Conservation (phyloP, 2,888 invertebrate genomes). For the Pristionchus entomophagus region DNA sequence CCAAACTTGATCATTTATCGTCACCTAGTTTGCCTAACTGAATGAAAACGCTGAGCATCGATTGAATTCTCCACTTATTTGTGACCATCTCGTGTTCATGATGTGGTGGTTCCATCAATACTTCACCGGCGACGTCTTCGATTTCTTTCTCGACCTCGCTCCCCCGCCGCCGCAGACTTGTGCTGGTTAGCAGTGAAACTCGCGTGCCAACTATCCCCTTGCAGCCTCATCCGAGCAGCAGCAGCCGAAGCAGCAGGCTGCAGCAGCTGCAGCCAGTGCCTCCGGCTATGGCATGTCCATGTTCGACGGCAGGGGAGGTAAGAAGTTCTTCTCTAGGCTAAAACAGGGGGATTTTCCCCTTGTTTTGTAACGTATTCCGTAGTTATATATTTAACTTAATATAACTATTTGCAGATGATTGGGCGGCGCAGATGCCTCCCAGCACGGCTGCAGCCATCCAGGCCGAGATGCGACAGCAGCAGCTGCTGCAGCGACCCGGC, state of each 20-base stretch:
- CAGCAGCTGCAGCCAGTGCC: background rate
- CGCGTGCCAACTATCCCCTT: background rate
- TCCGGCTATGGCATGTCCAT: background rate
- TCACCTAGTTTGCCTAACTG: too few relatives aligned
- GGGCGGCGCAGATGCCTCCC: background rate
- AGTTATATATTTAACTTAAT: background rate
- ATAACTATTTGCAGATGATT: background rate
- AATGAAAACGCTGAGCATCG: background rate
- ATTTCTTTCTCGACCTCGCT: background rate
- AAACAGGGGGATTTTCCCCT: too few relatives aligned
- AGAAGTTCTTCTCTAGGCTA: background rate
- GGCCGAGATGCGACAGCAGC: background rate
- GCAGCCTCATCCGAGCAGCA: background rate
- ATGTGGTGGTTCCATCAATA: constrained; percentile 9
- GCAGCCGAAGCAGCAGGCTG: background rate
- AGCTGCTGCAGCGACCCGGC: background rate
- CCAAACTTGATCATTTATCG: too few relatives aligned
- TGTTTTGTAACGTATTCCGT: too few relatives aligned
- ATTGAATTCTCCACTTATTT: background rate
- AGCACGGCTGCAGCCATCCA: constrained; percentile 13
- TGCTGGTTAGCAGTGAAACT: background rate
- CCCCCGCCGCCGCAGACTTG: too few relatives aligned
- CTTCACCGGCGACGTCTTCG: background rate
- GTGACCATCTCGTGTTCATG: background rate
- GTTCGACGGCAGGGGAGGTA: background rate